Evolutionary conservation across 2,797 vertebrate species (phyloP), one percentile per base, ranked within the genome.

Genomic region (Lateolabrax maculatus): DNA sequence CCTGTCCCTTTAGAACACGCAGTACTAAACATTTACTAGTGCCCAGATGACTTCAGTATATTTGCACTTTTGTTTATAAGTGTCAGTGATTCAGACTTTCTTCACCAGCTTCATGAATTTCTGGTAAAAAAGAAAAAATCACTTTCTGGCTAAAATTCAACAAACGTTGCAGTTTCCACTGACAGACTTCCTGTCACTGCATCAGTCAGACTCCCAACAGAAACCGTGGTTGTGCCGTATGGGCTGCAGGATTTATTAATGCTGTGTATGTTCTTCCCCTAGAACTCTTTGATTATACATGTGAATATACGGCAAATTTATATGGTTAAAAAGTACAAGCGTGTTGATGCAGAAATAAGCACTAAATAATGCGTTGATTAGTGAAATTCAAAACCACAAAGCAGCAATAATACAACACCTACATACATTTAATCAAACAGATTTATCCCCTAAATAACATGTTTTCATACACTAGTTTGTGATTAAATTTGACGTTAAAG

Each of bases 1-100:
- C 60, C 71, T 23, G 60, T 51, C 19, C 15, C 15, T 18, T 23
- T 44, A 23, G 56, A 46, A 75, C 29, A n/a, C 18, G 18, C 72
- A 10, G 41, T 0, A 2, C 29, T 74, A 23, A 3, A 25, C 29
- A 21, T 15, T n/a, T 31, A 65, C 0, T 9, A 16, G 4, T 3
- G 18, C 1, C 11, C 44, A 43, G 21, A 52, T 25, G 25, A 61
- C 15, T 9, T 37, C 48, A 69, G 57, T 6, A 0, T 36, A 8
- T 61, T 19, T 66, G 46, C 34, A 2, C 4, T 43, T 48, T 56
- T 9, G 18, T 19, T 58, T 10, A 7, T 9, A 23, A 21, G 11
- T 23, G 16, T 39, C 31, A 9, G 29, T 37, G 37, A 21, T n/a
- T 70, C 25, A 49, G 9, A 19, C 21, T 31, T 19, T 36, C 15